Percentiles rank a stretch among this genome's conserved stretches.
Evolutionary conservation across 2,888 invertebrate species (phyloP).

Genomic region (Digitonthophagus gazella): DNA sequence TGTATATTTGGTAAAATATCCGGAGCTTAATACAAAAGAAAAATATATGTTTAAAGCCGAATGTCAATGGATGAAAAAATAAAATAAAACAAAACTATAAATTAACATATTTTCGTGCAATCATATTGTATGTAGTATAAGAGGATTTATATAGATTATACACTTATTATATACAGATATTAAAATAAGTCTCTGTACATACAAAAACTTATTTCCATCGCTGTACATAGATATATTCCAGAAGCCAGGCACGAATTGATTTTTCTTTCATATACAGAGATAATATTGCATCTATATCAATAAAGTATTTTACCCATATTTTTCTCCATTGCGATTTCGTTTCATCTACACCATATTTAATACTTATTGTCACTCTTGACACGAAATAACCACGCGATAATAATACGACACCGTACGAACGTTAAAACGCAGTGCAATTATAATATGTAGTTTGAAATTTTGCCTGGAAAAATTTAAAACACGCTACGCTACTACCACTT

Average conservation of each 20-base stretch:
- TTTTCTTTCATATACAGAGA: background rate
- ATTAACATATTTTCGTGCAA: background rate
- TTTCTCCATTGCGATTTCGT: background rate
- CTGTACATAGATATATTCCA: background rate
- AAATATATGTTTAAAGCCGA: too few species aligned
- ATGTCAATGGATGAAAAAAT: too few species aligned
- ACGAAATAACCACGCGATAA: background rate
- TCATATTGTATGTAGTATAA: background rate
- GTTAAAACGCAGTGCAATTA: background rate
- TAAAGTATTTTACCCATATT: background rate
- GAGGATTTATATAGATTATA: background rate
- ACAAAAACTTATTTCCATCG: background rate
- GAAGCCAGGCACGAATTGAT: background rate
- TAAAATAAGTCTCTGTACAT: background rate
- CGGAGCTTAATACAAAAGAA: too few species aligned
- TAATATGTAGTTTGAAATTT: background rate
- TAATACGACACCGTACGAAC: background rate
- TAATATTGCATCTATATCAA: background rate
- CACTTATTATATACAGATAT: background rate
- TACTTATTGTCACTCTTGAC: background rate
- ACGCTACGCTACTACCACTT: background rate
- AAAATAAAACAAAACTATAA: background rate
- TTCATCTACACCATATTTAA: background rate
- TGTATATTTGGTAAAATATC: background rate
- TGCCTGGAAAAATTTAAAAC: background rate